Percentiles rank a stretch among this genome's conserved stretches.
These are phyloP conservation scores for Erpornis zantholeuca DNA, from an alignment of 2,113 vertebrate species.

Conservation along the genomic window DNA sequence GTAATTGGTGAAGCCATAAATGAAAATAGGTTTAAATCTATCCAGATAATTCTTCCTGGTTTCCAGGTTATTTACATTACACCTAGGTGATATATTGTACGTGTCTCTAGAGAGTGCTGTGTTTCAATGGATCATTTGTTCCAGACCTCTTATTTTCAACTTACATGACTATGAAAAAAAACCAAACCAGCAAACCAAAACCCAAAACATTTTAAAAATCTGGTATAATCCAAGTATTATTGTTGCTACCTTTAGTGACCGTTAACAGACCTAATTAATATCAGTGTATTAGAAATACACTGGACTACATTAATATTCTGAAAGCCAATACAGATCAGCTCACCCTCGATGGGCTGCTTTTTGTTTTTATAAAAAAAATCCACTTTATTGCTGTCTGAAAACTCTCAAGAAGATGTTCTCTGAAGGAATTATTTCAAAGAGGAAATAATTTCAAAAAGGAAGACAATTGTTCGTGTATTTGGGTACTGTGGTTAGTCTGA, in stretches of 20 bases:
- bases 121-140: background rate
- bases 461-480: rapidly evolving
- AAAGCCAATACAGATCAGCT: background rate
- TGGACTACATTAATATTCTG: background rate
- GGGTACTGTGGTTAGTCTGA: background rate
- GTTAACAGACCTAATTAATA: background rate
- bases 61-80: background rate
- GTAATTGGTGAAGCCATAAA: background rate
- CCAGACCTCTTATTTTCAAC: background rate
- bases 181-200: background rate
- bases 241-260: background rate
- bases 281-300: background rate
- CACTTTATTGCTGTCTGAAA: background rate
- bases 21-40: background rate
- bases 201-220: background rate
- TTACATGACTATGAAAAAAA: background rate
- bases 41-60: background rate
- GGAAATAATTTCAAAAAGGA: background rate
- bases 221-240: background rate
- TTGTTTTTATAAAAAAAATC: background rate
- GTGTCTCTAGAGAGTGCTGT: background rate
- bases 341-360: background rate
- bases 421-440: background rate
- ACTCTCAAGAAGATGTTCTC: background rate
- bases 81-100: background rate